phyloP scores from a whole-genome alignment of 2,797 vertebrate genomes.

The Carcharodon carcharias region DNA sequence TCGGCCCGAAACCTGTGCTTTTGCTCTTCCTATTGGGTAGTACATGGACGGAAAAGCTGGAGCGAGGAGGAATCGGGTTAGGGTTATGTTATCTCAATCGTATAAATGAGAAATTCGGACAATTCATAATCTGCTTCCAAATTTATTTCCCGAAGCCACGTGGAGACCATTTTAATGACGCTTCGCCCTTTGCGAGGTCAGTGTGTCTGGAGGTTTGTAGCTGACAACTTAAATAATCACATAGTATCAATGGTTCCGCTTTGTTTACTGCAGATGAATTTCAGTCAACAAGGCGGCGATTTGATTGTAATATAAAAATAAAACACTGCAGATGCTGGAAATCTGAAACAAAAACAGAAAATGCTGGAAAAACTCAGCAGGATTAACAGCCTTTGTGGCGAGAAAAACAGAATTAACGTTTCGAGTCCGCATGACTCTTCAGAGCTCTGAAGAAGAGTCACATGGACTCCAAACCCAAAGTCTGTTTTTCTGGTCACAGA shows the following conservation, averaged over 20 bases:
- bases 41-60: no score
- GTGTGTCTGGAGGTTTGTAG: neutral
- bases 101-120: neutral
- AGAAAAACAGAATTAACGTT: no score
- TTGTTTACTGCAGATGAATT: neutral
- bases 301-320: no score
- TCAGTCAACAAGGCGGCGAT: no score
- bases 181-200: neutral
- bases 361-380: no score
- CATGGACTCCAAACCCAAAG: no score
- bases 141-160: neutral
- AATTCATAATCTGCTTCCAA: neutral
- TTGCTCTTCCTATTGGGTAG: neutral
- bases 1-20: neutral
- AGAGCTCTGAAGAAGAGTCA: no score
- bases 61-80: neutral
- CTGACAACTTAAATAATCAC: conserved; percentile 8
- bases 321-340: no score
- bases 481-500: no score
- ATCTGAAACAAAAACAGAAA: no score
- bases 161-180: neutral
- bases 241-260: neutral
- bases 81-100: neutral
- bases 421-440: no score
- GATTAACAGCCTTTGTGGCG: no score